These are phyloP conservation scores for Neodiprion lecontei DNA, from an alignment of 1,140 invertebrate species.

Conservation along the genomic window DNA sequence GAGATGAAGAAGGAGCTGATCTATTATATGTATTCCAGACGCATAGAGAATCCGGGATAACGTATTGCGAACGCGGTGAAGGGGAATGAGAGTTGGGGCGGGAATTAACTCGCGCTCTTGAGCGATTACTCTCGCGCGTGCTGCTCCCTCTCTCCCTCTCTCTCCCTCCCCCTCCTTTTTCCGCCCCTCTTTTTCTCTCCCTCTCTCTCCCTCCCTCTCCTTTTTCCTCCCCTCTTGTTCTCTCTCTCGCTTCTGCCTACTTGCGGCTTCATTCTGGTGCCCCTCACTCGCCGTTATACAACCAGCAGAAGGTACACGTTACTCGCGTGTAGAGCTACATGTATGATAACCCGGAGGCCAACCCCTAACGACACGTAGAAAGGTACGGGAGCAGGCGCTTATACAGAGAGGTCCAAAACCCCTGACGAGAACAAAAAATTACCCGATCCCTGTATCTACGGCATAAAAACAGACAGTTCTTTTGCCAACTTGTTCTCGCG, in stretches of 20 bases:
- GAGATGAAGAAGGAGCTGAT: neutral
- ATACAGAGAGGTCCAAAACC: no score
- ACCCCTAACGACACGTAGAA: no score
- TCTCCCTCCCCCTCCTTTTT: conserved; percentile 24
- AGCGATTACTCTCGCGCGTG: conserved; percentile 48
- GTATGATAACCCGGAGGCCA: no score
- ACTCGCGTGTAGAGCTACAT: no score
- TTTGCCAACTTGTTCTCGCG: no score
- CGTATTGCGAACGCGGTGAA: conserved; percentile 4
- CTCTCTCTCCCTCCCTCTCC: neutral
- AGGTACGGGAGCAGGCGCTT: no score
- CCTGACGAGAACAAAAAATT: no score
- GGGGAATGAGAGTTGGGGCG: neutral
- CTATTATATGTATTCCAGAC: neutral
- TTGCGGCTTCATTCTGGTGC: no score
- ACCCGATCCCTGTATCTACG: no score
- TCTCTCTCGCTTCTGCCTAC: neutral
- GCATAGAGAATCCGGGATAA: conserved; percentile 1
- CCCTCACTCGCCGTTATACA: no score
- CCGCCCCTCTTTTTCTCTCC: conserved; percentile 26
- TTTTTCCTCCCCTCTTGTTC: neutral
- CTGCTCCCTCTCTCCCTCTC: conserved; percentile 25
- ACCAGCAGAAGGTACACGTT: no score
- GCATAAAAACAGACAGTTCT: no score
- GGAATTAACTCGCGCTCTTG: conserved; percentile 44